Percentiles rank a stretch among this genome's conserved stretches.
Evolutionary conservation across 2,113 vertebrate species (phyloP).

Genomic region (Gadus chalcogrammus): DNA sequence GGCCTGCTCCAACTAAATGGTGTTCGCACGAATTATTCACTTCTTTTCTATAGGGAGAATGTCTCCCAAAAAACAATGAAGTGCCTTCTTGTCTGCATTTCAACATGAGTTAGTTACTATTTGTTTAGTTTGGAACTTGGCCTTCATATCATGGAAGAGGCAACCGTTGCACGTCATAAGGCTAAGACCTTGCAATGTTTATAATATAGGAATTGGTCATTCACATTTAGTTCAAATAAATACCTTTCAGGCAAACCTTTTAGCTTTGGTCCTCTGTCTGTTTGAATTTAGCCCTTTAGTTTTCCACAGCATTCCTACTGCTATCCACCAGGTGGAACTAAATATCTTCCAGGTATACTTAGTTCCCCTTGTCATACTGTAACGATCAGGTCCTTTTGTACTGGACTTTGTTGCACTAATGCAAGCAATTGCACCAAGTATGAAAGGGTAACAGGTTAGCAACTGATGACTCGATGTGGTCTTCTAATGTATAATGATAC

Average conservation of each 20-base stretch:
- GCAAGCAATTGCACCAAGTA: not conserved
- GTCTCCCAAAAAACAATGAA: conserved; percentile 21
- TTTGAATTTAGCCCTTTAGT: not conserved
- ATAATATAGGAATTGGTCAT: conserved; percentile 11
- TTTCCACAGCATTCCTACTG: conserved; percentile 31
- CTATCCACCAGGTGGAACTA: conserved; percentile 56
- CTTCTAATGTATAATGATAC: too few relatives aligned
- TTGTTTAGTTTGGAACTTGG: conserved; percentile 30
- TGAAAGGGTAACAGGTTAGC: not conserved
- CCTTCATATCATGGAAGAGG: conserved; percentile 30
- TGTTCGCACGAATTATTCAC: too few relatives aligned
- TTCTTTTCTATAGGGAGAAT: too few relatives aligned
- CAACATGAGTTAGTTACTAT: conserved; percentile 21
- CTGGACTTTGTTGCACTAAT: not conserved
- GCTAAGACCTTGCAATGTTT: conserved; percentile 20
- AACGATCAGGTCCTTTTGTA: not conserved
- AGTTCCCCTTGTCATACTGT: not conserved
- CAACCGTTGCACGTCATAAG: conserved; percentile 31
- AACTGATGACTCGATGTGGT: too few relatives aligned
- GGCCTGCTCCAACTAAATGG: too few relatives aligned
- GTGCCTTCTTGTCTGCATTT: conserved; percentile 68
- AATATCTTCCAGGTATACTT: conserved; percentile 4
- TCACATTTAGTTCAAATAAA: conserved; percentile 51
- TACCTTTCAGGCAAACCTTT: conserved; percentile 5
- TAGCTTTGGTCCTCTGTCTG: not conserved